Conservation (phyloP, 2,113 vertebrate species). For the Osmerus mordax region DNA sequence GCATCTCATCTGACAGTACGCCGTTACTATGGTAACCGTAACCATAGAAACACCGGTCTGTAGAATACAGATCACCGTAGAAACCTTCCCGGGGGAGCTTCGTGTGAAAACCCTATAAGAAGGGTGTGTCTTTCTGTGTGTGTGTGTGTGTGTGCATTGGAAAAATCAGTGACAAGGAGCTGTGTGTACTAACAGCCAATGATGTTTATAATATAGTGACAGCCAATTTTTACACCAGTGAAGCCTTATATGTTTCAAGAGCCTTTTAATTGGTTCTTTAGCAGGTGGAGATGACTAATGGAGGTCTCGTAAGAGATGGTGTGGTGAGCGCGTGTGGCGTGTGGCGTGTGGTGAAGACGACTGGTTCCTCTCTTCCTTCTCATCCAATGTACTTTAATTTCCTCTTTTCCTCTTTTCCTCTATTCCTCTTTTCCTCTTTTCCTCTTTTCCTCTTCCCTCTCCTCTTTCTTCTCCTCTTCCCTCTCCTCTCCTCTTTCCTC, state of each 20-base stretch:
- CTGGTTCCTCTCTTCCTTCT: background rate
- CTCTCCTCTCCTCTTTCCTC: no score
- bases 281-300: slow-evolving; percentile 50
- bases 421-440: no score
- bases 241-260: slow-evolving; percentile 43
- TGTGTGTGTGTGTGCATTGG: no score
- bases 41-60: slow-evolving; percentile 21
- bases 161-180: no score
- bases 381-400: background rate
- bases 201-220: no score
- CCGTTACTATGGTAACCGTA: slow-evolving; percentile 30
- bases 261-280: slow-evolving; percentile 65
- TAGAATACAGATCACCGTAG: no score
- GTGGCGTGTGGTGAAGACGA: no score
- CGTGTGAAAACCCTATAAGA: background rate
- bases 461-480: no score
- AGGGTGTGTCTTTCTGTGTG: slow-evolving; percentile 2
- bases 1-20: no score
- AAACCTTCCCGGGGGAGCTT: background rate
- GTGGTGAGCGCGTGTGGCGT: no score
- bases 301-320: slow-evolving; percentile 24
- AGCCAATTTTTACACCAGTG: background rate
- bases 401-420: background rate
- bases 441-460: no score
- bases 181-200: no score